phyloP scores from a whole-genome alignment of 2,888 invertebrate species.

The Stegana nigrithorax region DNA sequence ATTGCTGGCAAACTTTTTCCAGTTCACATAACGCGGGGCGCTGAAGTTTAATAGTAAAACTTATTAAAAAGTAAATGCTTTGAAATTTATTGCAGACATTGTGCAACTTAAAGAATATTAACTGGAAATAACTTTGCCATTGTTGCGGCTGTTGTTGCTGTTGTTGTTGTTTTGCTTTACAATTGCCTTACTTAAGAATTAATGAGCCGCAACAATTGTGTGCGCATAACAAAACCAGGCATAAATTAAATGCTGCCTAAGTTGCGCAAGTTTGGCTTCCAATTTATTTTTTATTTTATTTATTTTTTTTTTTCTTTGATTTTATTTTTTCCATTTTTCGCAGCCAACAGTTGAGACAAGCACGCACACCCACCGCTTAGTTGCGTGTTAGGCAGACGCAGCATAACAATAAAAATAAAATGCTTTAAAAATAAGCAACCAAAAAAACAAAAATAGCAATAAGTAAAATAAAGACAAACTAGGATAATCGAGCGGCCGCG shows the following conservation, averaged over 20 bases:
- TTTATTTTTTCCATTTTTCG: background rate
- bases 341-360: no score
- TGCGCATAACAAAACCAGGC: background rate
- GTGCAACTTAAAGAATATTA: background rate
- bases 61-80: conserved; percentile 12
- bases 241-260: conserved; percentile 14
- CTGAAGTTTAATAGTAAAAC: background rate
- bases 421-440: no score
- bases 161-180: background rate
- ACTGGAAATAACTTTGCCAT: no score
- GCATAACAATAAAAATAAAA: no score
- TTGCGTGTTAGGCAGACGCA: no score
- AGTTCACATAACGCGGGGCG: background rate
- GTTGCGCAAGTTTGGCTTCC: conserved; percentile 1
- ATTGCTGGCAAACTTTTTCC: background rate
- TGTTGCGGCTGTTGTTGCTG: no score
- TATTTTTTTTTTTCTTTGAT: no score
- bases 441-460: no score
- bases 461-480: no score
- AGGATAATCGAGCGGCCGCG: background rate
- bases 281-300: no score
- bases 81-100: conserved; percentile 7
- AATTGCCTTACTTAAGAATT: conserved; percentile 11
- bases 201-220: conserved; percentile 16
- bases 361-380: no score